Evolutionary conservation across 2,113 vertebrate genomes (phyloP).

Genomic region (Garra rufa): DNA sequence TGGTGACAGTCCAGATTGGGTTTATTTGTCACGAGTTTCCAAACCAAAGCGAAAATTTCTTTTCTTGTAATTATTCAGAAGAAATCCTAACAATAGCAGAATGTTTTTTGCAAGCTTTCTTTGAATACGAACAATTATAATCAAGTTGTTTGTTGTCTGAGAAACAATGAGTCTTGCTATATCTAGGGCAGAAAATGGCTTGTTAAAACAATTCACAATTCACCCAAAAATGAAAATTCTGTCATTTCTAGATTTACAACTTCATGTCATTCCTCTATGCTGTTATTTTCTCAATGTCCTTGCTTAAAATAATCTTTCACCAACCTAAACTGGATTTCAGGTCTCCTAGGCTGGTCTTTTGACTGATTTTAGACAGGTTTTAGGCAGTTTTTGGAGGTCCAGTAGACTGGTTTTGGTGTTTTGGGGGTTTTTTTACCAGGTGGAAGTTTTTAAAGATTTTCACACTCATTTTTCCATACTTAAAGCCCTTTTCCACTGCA

Average conservation of each 20-base stretch:
- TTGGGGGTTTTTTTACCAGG: no score
- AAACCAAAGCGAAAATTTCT: background rate
- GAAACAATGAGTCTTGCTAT: conserved; percentile 1
- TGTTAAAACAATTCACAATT: conserved; percentile 10
- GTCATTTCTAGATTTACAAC: background rate
- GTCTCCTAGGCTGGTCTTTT: background rate
- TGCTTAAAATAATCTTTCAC: background rate
- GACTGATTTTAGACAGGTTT: background rate
- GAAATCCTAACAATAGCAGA: background rate
- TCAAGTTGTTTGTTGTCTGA: background rate
- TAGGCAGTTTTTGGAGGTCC: no score
- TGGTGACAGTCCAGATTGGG: conserved; percentile 25
- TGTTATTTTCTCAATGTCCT: background rate
- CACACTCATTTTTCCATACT: background rate
- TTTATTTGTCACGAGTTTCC: conserved; percentile 30
- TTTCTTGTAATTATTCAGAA: background rate
- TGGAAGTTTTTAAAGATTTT: background rate
- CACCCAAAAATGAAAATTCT: background rate
- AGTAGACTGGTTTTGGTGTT: no score
- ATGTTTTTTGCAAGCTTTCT: background rate
- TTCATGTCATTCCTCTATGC: background rate
- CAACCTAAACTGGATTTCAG: background rate
- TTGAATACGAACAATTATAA: background rate
- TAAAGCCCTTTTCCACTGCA: no score
- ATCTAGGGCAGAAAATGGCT: background rate